Evolutionary conservation across 35 echinoderm and acorn worm genomes (phyloP).

Genomic region (Acanthaster planci): DNA sequence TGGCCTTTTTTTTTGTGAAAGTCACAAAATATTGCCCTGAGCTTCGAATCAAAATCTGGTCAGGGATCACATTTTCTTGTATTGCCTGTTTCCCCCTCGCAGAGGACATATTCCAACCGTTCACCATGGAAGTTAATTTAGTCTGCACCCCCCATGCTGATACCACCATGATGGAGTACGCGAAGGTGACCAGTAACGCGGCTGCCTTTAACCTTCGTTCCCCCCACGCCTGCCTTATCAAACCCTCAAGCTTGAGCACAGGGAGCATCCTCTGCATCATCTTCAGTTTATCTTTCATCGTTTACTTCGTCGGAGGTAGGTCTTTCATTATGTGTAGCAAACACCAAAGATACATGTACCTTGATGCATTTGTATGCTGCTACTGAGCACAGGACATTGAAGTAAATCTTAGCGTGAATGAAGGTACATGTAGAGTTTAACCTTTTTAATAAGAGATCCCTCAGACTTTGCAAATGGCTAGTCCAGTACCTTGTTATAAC

Average conservation of each 20-base stretch:
- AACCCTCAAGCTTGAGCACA: background rate
- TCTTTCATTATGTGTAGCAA: background rate
- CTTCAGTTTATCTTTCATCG: constrained; percentile 14
- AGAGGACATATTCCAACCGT: background rate
- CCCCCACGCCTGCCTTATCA: background rate
- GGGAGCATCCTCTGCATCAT: constrained; percentile 33
- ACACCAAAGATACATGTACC: no score
- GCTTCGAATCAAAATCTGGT: no score
- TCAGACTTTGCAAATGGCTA: no score
- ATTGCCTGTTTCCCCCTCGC: background rate
- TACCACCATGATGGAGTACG: background rate
- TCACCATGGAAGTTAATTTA: background rate
- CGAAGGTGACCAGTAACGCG: no score
- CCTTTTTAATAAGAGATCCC: no score
- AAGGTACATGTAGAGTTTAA: no score
- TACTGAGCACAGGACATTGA: no score
- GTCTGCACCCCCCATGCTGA: background rate
- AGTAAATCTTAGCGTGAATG: no score
- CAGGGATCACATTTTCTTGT: constrained; percentile 1
- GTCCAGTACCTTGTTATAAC: no score
- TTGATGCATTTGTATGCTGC: no score
- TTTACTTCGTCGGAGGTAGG: constrained; percentile 29
- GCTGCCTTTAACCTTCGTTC: background rate
- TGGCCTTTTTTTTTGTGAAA: no score
- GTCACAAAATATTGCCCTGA: no score